A percentile compares a stretch with the other conserved stretches of the same genome.
Evolutionary conservation across 2,113 vertebrate genomes (phyloP).

Genomic region (Nipponia nippon): DNA sequence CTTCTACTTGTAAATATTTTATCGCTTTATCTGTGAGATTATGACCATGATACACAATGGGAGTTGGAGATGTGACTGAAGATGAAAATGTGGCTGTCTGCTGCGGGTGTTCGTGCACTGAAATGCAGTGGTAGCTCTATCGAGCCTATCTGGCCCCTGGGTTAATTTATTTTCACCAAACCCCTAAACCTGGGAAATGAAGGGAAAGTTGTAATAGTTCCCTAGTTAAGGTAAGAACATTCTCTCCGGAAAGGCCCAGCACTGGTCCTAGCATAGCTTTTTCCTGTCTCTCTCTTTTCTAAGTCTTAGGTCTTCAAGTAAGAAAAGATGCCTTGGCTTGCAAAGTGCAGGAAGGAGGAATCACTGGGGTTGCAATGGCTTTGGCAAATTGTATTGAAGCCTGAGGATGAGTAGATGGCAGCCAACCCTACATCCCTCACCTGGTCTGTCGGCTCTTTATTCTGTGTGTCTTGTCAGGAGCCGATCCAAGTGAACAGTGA

Average conservation of each 20-base stretch:
- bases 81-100: not conserved
- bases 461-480: not conserved
- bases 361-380: not conserved
- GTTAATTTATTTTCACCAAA: not conserved
- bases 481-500: not conserved
- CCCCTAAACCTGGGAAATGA: not conserved
- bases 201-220: not conserved
- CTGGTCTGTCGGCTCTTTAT: not conserved
- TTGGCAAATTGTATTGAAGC: not conserved
- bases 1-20: slow-evolving; percentile 28
- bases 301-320: not conserved
- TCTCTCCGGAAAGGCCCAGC: not conserved
- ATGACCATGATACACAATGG: not conserved
- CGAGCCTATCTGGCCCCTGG: not conserved
- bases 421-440: not conserved
- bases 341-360: not conserved
- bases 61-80: not conserved
- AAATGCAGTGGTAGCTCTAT: not conserved
- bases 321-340: not conserved
- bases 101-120: not conserved
- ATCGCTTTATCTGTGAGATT: slow-evolving; percentile 1
- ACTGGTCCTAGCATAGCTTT: not conserved
- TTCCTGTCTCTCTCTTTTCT: not conserved
- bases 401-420: not conserved
- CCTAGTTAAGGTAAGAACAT: not conserved